These are phyloP conservation scores for Tragelaphus oryx DNA, from an alignment of 2,797 vertebrate species.

Conservation along the genomic window DNA sequence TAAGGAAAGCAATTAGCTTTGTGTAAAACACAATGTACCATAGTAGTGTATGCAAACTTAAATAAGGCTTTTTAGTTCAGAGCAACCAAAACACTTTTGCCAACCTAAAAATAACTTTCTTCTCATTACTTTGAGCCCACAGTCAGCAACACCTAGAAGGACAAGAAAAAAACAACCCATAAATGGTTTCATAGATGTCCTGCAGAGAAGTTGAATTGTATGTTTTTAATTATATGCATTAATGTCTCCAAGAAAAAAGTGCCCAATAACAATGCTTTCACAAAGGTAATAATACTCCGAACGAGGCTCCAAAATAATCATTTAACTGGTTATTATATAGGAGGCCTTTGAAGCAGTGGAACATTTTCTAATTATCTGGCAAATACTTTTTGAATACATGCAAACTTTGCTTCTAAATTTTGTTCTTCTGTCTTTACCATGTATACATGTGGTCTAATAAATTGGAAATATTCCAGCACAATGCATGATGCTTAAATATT, in stretches of 20 bases:
- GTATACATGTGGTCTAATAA: background rate
- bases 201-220: slow-evolving; percentile 73
- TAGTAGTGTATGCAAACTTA: slow-evolving; percentile 66
- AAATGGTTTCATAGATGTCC: slow-evolving; percentile 73
- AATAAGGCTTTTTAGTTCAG: slow-evolving; percentile 73
- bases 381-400: slow-evolving; percentile 39
- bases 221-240: slow-evolving; percentile 77
- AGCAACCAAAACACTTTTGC: slow-evolving; percentile 67
- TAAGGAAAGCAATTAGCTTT: slow-evolving; percentile 72
- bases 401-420: slow-evolving; percentile 47
- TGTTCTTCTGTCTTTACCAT: background rate
- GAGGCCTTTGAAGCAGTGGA: slow-evolving; percentile 46
- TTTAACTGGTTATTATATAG: slow-evolving; percentile 57
- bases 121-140: slow-evolving; percentile 69
- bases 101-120: slow-evolving; percentile 75
- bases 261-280: slow-evolving; percentile 74
- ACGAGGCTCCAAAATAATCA: slow-evolving; percentile 63
- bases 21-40: slow-evolving; percentile 71
- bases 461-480: background rate
- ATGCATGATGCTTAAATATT: background rate
- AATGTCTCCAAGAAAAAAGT: slow-evolving; percentile 73
- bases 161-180: slow-evolving; percentile 63
- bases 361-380: slow-evolving; percentile 67
- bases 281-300: slow-evolving; percentile 73
- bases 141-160: slow-evolving; percentile 74